Evolutionary conservation across 2,888 invertebrate genomes (phyloP).

Genomic region (Cyclophora punctaria): DNA sequence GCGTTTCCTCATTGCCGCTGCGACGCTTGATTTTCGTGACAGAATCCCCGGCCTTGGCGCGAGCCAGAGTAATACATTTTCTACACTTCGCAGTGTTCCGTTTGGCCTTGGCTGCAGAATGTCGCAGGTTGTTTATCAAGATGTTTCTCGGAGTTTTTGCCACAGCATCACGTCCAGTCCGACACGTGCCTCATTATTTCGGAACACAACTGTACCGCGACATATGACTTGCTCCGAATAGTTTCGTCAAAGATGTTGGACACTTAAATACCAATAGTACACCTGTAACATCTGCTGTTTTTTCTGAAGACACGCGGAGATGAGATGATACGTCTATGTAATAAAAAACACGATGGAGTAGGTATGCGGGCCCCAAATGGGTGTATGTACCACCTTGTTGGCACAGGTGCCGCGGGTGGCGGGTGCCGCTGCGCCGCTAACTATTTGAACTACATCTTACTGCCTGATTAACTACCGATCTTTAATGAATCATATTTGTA

Average conservation of each 20-base stretch:
- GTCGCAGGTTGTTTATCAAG: constrained; percentile 42
- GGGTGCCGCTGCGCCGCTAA: too few relatives aligned
- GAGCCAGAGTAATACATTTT: constrained; percentile 7
- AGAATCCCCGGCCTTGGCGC: constrained; percentile 11
- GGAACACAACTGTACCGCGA: too few relatives aligned
- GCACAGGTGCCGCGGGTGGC: constrained; percentile 38
- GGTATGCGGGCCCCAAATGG: constrained; percentile 42
- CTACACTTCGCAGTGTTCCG: constrained; percentile 15
- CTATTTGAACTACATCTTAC: too few relatives aligned
- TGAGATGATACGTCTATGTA: constrained; percentile 4
- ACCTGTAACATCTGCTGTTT: constrained; percentile 5
- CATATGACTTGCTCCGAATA: not conserved
- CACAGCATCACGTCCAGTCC: constrained; percentile 5
- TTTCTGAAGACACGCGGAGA: not conserved
- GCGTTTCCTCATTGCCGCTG: constrained; percentile 49
- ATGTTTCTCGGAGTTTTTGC: constrained; percentile 26
- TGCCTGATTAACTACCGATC: too few relatives aligned
- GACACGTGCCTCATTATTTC: too few relatives aligned
- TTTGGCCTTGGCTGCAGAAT: constrained; percentile 54
- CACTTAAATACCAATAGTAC: not conserved
- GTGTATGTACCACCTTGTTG: constrained; percentile 40
- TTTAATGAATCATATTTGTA: too few relatives aligned
- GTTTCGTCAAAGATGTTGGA: not conserved
- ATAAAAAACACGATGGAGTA: constrained; percentile 18
- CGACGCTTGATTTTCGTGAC: constrained; percentile 26